Conservation (phyloP, 2,113 vertebrate genomes). For the Alectura lathami region DNA sequence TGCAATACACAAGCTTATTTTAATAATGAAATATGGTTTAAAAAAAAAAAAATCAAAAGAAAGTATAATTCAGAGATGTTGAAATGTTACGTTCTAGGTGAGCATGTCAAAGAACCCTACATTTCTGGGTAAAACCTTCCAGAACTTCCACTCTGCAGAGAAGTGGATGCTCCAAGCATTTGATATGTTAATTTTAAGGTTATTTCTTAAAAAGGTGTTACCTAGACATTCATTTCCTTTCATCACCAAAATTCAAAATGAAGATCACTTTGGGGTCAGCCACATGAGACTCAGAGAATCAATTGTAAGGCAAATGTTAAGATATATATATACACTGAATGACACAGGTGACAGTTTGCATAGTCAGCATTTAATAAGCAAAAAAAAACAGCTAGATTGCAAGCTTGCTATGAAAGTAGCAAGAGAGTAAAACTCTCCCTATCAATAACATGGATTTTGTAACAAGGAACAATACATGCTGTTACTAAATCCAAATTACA, state of each 20-base stretch:
- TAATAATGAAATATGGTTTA: background rate
- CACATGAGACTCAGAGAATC: background rate
- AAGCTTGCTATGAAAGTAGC: accelerated
- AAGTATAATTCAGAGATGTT: background rate
- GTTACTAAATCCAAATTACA: background rate
- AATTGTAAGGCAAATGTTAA: background rate
- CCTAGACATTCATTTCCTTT: background rate
- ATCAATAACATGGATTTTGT: background rate
- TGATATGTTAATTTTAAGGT: background rate
- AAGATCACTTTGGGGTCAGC: background rate
- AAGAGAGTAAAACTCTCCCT: background rate
- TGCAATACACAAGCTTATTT: background rate
- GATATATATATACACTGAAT: background rate
- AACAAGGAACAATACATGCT: background rate
- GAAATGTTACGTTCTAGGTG: background rate
- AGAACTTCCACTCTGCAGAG: background rate
- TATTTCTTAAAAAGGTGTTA: background rate
- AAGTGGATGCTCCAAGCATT: background rate
- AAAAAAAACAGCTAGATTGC: background rate
- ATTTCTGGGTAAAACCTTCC: background rate
- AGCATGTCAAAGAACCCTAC: background rate
- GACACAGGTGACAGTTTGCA: background rate
- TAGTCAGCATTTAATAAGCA: background rate
- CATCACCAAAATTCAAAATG: background rate
- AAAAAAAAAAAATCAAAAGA: background rate